These are phyloP conservation scores for Phocides pigmalion DNA, from an alignment of 1,140 invertebrate genomes.

Conservation along the genomic window DNA sequence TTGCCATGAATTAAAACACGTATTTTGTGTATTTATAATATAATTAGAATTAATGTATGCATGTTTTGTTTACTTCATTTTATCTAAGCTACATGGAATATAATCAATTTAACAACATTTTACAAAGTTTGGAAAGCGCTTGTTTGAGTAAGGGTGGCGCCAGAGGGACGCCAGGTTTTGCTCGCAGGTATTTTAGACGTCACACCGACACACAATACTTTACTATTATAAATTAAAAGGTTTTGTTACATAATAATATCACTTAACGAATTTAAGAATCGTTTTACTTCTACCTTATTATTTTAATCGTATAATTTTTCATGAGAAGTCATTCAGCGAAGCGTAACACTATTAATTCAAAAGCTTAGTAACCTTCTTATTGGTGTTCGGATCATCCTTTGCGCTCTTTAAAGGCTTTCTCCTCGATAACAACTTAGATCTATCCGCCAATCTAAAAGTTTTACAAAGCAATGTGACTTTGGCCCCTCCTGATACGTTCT, in stretches of 20 bases:
- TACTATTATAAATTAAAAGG: conserved; percentile 36
- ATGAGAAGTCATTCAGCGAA: conserved; percentile 9
- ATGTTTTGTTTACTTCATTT: too few species aligned
- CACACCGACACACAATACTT: conserved; percentile 32
- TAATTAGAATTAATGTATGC: too few species aligned
- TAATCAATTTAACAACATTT: not conserved
- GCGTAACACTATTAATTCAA: not conserved
- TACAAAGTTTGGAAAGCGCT: conserved; percentile 50
- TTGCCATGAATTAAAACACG: too few species aligned
- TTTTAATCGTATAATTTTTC: not conserved
- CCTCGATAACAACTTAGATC: conserved; percentile 41
- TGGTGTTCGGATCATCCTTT: conserved; percentile 23
- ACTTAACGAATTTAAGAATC: conserved; percentile 23
- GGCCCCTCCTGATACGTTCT: conserved; percentile 59
- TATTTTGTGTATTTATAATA: too few species aligned
- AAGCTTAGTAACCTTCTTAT: conserved; percentile 25
- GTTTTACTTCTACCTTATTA: conserved; percentile 15
- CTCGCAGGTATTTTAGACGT: conserved; percentile 61
- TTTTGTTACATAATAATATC: conserved; percentile 27
- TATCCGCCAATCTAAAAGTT: conserved; percentile 67
- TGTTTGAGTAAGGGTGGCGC: conserved; percentile 58
- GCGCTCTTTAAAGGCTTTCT: conserved; percentile 36
- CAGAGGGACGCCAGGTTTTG: conserved; percentile 56
- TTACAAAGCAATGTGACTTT: conserved; percentile 78
- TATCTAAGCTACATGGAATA: not conserved